Conservation (phyloP, 2,888 invertebrate genomes). For the Morpho helenor region DNA sequence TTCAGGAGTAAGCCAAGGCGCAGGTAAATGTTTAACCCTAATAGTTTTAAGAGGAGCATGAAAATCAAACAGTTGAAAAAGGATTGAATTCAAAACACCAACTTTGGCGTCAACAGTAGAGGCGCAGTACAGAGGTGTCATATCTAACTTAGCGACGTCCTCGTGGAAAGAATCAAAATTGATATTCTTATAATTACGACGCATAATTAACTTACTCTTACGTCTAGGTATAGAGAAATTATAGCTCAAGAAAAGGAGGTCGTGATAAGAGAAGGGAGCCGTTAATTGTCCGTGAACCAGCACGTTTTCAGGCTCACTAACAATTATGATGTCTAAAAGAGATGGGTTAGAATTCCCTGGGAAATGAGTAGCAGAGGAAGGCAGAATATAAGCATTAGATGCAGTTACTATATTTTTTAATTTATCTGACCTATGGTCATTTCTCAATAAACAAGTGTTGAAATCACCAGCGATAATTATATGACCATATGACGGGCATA, state of each 20-base stretch:
- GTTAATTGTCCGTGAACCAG: no score
- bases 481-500: slow-evolving; percentile 1
- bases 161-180: no score
- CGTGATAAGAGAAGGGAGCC: slow-evolving; percentile 1
- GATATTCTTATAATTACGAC: no score
- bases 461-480: slow-evolving; percentile 12
- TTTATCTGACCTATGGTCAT: no score
- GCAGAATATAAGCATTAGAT: slow-evolving; percentile 9
- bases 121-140: not conserved
- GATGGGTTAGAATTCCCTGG: slow-evolving; percentile 4
- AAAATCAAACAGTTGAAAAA: no score
- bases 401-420: slow-evolving; percentile 11
- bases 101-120: not conserved
- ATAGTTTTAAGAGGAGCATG: no score
- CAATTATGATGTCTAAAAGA: no score
- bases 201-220: no score
- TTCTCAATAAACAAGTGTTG: no score
- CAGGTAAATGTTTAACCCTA: no score
- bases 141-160: no score
- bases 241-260: not conserved
- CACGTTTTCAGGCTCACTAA: not conserved
- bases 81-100: not conserved
- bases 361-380: slow-evolving; percentile 9
- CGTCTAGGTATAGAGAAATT: not conserved
- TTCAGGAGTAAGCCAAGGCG: no score